Evolutionary conservation across 2,888 invertebrate genomes (phyloP), one percentile per base, ranked within the genome.

Genomic region (Melinaea marsaeus): DNA sequence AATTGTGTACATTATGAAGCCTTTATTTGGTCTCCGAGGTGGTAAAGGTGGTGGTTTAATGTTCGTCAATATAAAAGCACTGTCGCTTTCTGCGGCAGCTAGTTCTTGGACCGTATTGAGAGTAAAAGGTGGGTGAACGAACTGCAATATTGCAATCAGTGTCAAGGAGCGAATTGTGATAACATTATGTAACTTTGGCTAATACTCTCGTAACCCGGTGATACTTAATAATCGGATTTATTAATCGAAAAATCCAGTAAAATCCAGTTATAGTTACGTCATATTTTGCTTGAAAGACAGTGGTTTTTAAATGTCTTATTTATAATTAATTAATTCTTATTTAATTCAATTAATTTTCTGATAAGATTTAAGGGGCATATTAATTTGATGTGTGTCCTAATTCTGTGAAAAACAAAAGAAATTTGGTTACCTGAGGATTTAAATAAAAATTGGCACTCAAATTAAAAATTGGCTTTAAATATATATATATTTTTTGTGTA

Each of bases 101-200:
- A 90, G 90, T 90, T 86, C 83, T 85, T 83, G 79, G 79, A 78
- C 79, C 76, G 79, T 80, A 84, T 79, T 81, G 76, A 85, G 83
- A 86, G 85, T 85, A 85, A 88, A 88, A 89, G 89, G 89, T 89
- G 85, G 86, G 87, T 88, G 80, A 84, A 81, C 79, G 80, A 81
- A 82, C 80, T 74, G 69, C 71, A 70, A 63, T 64, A 60, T 61
- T 72, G 71, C 65, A 71, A 76, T 74, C 69, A 76, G 79, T 81
- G 80, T 73, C 74, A 72, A 69, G 66, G 54, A 73, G 72, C 71
- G 71, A 72, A 72, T 75, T 75, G 80, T 81, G 80, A 67, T 73
- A 73, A 78, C 80, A 79, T 71, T 75, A 71, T 63, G 66, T 60
- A 71, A 69, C 62, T 65, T 71, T 73, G 70, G 69, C 62, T 71